Conservation (phyloP, 2,888 invertebrate species). For the Pollenia angustigena region DNA sequence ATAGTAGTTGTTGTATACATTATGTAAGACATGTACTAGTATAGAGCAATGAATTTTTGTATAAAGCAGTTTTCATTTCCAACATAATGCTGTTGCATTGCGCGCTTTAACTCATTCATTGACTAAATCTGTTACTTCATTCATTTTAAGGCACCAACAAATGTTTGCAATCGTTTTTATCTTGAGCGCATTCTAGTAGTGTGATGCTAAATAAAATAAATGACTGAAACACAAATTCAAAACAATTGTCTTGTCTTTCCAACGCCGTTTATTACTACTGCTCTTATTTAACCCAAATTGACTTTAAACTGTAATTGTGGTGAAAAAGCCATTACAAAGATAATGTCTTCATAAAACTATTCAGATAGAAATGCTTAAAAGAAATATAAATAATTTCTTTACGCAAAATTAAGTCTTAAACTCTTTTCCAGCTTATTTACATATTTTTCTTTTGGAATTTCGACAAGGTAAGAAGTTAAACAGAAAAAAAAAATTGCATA, state of each 20-base stretch:
- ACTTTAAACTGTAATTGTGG: background rate
- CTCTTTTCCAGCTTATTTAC: background rate
- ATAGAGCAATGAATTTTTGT: background rate
- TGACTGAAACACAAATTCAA: slow-evolving; percentile 43
- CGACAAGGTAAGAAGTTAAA: background rate
- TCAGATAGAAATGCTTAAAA: background rate
- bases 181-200: slow-evolving; percentile 44
- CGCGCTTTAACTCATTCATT: background rate
- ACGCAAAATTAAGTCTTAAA: background rate
- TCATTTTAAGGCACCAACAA: slow-evolving; percentile 3
- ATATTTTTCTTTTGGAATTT: background rate
- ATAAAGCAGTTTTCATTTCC: background rate
- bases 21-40: background rate
- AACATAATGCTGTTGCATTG: slow-evolving; percentile 1
- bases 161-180: slow-evolving; percentile 21
- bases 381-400: background rate
- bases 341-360: background rate
- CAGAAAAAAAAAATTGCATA: background rate
- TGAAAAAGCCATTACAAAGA: background rate
- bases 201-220: slow-evolving; percentile 70
- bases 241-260: slow-evolving; percentile 19
- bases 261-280: background rate
- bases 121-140: slow-evolving; percentile 27
- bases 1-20: background rate
- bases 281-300: slow-evolving; percentile 3